Percentiles rank a stretch among this genome's conserved stretches.
phyloP scores from a whole-genome alignment of 2,888 invertebrate genomes.

The Argyra leucocephala region DNA sequence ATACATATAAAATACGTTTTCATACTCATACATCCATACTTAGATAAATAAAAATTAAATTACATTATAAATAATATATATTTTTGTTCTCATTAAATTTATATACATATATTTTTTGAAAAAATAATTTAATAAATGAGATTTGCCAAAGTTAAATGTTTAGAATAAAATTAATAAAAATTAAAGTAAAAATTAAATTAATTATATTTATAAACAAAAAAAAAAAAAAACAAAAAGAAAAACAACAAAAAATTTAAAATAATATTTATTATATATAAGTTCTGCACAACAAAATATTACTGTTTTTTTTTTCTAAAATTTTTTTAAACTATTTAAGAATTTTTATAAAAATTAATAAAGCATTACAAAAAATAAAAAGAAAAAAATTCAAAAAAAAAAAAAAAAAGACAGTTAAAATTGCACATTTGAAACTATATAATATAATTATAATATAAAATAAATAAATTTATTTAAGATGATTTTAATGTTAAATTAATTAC shows the following conservation, averaged over 20 bases:
- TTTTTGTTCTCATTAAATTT: no score
- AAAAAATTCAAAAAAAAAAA: not conserved
- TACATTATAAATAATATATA: no score
- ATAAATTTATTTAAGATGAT: not conserved
- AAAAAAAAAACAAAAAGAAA: no score
- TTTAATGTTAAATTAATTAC: not conserved
- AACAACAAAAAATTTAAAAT: not conserved
- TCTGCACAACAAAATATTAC: not conserved
- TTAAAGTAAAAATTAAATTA: no score
- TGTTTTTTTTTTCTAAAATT: constrained; percentile 18
- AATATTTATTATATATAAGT: not conserved
- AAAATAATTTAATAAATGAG: no score
- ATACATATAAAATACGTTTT: no score
- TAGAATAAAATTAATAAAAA: no score
- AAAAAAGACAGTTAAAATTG: not conserved
- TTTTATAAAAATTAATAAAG: constrained; percentile 33
- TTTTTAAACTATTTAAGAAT: constrained; percentile 38
- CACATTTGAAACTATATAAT: not conserved
- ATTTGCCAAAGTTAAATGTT: no score
- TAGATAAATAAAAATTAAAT: no score
- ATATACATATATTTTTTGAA: no score
- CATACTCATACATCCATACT: no score
- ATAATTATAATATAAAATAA: not conserved
- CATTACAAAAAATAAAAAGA: not conserved
- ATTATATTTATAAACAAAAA: no score